Evolutionary conservation across 2,113 vertebrate genomes (phyloP).

Genomic region (Atlantisia rogersi): DNA sequence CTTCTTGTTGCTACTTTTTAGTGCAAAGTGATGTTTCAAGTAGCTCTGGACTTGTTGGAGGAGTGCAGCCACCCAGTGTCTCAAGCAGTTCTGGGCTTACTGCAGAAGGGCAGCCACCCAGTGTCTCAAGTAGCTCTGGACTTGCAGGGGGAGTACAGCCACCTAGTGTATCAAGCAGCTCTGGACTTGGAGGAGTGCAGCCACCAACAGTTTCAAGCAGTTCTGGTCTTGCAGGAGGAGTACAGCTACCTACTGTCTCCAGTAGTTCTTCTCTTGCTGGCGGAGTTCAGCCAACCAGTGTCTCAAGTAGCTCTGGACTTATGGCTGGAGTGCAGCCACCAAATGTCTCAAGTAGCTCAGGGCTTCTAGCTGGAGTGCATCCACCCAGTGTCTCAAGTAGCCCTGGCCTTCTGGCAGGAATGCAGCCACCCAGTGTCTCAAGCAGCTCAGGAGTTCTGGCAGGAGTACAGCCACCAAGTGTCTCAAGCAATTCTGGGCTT

Average conservation of each 20-base stretch:
- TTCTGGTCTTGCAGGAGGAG: slow-evolving; percentile 77
- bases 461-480: slow-evolving; percentile 70
- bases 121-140: slow-evolving; percentile 77
- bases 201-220: slow-evolving; percentile 75
- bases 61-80: slow-evolving; percentile 81
- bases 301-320: slow-evolving; percentile 78
- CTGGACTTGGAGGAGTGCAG: slow-evolving; percentile 72
- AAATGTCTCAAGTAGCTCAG: slow-evolving; percentile 73
- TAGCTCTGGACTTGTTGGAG: slow-evolving; percentile 83
- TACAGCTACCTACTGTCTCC: slow-evolving; percentile 72
- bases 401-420: slow-evolving; percentile 86
- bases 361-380: slow-evolving; percentile 74
- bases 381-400: slow-evolving; percentile 75
- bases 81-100: slow-evolving; percentile 74
- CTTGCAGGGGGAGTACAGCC: slow-evolving; percentile 87
- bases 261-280: slow-evolving; percentile 72
- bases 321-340: slow-evolving; percentile 86
- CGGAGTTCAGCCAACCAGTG: slow-evolving; percentile 69
- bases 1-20: slow-evolving; percentile 62
- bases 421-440: slow-evolving; percentile 83
- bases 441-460: slow-evolving; percentile 74
- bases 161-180: slow-evolving; percentile 71
- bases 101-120: slow-evolving; percentile 70
- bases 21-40: slow-evolving; percentile 88
- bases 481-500: slow-evolving; percentile 75